Evolutionary conservation across 2,113 vertebrate species (phyloP), one percentile per base, ranked within the genome.

Genomic region (Solea senegalensis): DNA sequence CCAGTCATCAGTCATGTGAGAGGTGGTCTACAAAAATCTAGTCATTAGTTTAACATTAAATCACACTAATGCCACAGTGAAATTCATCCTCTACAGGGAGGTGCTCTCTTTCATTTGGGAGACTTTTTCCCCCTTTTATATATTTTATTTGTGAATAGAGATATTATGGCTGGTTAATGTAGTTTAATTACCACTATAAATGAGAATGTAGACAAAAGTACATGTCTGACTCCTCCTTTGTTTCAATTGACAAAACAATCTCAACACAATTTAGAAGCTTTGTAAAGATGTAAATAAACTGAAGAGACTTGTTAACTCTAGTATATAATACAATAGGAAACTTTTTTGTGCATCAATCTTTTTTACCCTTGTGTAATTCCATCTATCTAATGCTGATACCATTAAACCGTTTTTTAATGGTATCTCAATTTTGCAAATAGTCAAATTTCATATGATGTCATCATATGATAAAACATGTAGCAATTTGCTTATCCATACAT

Each of bases 11-110:
- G 65, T 84, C 72, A 81, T 72, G 40, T 79, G 51, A 44, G 50
- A 76, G 61, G 58, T 0, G 12, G 46, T 52, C 65, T n/a, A 72
- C 72, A 65, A 41, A 40, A 45, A 43, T 74, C 39, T 66, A 75
- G 66, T 70, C 53, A 41, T 61, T 63, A 72, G 50, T 68, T 62
- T 56, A 81, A 82, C 39, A 28, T 68, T 73, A 72, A 86, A 82
- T 81, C 65, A 75, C 57, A 9, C 39, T 74, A 76, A 78, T 76
- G 61, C 51, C 45, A 34, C n/a, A 55, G 56, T 8, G 13, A 43
- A 69, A 81, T 65, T 63, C 50, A 27, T 65, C 40, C 28, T 78
- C 51, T 59, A 1, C 3, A 8, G 59, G 54, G 9, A 41, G 16
- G 41, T 6, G 13, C 27, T 26, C 34, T 46, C 14, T 63, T 39